Conservation (phyloP, 2,888 invertebrate genomes). For the Frankliniella intonsa region DNA sequence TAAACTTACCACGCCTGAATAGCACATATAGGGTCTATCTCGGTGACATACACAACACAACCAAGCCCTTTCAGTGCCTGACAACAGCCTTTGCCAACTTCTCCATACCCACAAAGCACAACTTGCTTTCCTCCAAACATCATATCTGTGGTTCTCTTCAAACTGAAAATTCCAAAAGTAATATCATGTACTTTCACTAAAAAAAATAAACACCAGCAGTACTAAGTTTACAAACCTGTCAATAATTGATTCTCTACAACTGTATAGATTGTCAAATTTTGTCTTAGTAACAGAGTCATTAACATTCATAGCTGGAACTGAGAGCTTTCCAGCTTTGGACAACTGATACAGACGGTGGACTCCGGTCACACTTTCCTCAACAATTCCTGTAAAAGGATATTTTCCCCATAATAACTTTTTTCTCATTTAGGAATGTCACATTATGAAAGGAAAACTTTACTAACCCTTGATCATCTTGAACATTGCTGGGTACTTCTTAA, state of each 20-base stretch:
- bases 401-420: background rate
- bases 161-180: constrained; percentile 47
- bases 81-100: constrained; percentile 95
- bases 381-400: constrained; percentile 64
- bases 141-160: constrained; percentile 87
- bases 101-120: constrained; percentile 93
- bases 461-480: constrained; percentile 86
- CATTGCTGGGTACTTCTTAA: constrained; percentile 89
- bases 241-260: constrained; percentile 87
- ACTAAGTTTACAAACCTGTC: constrained; percentile 58
- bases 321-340: constrained; percentile 87
- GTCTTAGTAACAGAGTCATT: constrained; percentile 98
- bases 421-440: background rate
- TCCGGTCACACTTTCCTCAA: constrained; percentile 97
- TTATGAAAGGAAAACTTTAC: background rate
- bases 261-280: constrained; percentile 95
- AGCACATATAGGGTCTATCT: constrained; percentile 97
- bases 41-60: constrained; percentile 87
- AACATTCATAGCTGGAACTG: constrained; percentile 97
- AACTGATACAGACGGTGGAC: constrained; percentile 94
- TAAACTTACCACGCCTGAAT: constrained; percentile 75
- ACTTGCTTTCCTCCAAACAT: constrained; percentile 99
- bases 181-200: constrained; percentile 34
- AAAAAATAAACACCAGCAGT: constrained; percentile 2
- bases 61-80: constrained; percentile 92